phyloP scores from a whole-genome alignment of 2,888 invertebrate genomes.

The Trachelus stipa region DNA sequence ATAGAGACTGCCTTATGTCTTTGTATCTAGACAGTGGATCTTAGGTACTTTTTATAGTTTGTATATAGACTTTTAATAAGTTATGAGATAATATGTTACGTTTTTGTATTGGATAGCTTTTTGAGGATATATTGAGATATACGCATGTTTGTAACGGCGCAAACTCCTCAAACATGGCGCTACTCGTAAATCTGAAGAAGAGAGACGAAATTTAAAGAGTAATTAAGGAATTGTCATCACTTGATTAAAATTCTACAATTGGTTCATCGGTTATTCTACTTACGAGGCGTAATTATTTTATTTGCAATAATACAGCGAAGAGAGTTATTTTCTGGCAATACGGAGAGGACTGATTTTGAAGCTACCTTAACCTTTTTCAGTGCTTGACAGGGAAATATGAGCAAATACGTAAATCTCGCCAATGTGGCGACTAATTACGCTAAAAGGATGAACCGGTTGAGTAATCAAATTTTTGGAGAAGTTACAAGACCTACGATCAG shows the following conservation, averaged over 20 bases:
- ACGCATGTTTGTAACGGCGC: background rate
- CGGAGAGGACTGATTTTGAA: background rate
- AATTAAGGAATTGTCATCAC: background rate
- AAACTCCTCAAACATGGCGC: background rate
- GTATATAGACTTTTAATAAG: background rate
- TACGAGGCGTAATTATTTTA: background rate
- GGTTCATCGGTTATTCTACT: background rate
- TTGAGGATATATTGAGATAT: background rate
- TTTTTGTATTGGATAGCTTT: background rate
- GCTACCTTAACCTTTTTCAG: background rate
- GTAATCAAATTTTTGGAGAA: conserved; percentile 91
- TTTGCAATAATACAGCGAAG: background rate
- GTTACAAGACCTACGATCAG: conserved; percentile 80
- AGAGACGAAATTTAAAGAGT: background rate
- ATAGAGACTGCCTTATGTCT: background rate
- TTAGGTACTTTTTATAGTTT: background rate
- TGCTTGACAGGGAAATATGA: conserved; percentile 57
- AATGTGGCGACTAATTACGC: conserved; percentile 84
- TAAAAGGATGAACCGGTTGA: conserved; percentile 84
- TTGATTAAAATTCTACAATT: background rate
- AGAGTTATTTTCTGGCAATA: background rate
- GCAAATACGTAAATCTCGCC: conserved; percentile 77
- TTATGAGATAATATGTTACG: background rate
- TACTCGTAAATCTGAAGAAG: background rate
- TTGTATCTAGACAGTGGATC: background rate